Percentiles rank a stretch among this genome's conserved stretches.
Evolutionary conservation across 2,888 invertebrate species (phyloP).

Genomic region (Heteromurus nitidus): DNA sequence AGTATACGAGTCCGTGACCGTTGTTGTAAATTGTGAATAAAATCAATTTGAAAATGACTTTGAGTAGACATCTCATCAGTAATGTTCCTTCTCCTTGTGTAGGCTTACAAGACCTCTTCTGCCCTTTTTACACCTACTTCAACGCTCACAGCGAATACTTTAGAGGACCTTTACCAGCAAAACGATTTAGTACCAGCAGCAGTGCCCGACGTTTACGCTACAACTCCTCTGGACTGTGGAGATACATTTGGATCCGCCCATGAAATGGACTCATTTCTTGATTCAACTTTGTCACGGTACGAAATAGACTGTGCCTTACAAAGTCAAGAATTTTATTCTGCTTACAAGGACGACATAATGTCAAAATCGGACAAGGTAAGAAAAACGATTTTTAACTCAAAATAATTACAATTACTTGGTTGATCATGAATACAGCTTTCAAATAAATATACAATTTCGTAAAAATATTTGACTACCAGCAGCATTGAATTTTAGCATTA

Average conservation of each 20-base stretch:
- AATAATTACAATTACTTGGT: too few species aligned
- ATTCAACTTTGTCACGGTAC: conserved; percentile 70
- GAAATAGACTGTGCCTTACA: conserved; percentile 73
- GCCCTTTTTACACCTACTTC: background rate
- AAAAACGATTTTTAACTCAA: too few species aligned
- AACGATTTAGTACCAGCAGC: conserved; percentile 27
- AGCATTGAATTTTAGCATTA: too few species aligned
- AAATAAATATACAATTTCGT: too few species aligned
- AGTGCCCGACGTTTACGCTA: conserved; percentile 37
- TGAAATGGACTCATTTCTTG: conserved; percentile 72
- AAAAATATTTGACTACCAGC: too few species aligned
- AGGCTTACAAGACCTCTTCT: conserved; percentile 57
- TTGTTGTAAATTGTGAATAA: conserved; percentile 31
- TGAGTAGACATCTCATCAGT: conserved; percentile 30
- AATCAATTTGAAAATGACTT: conserved; percentile 41
- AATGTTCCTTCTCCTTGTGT: conserved; percentile 40
- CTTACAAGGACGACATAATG: conserved; percentile 66
- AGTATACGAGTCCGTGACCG: conserved; percentile 21
- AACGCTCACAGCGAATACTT: conserved; percentile 10
- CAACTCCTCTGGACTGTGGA: conserved; percentile 32
- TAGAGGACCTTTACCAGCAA: background rate
- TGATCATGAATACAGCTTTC: too few species aligned
- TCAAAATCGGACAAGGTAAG: conserved; percentile 69
- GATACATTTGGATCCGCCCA: conserved; percentile 63
- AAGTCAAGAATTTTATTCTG: conserved; percentile 72